Evolutionary conservation across 2,797 vertebrate species (phyloP), one percentile per base, ranked within the genome.

Genomic region (Tadarida brasiliensis): DNA sequence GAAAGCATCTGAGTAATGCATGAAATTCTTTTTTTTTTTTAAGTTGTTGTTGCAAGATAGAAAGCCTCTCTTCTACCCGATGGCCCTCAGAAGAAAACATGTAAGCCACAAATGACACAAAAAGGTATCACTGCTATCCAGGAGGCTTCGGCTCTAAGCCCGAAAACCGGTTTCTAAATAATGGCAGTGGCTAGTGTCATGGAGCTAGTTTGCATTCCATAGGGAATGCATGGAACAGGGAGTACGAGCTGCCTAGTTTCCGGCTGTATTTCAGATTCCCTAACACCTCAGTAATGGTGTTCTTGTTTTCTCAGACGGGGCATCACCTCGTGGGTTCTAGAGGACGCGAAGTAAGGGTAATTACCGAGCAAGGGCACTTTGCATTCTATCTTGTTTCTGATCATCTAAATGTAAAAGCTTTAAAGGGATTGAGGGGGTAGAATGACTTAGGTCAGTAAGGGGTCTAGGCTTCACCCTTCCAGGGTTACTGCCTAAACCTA

Each of bases 131-230:
- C 35, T 35, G 33, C 12, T 7, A 4, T 77, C 44, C 44, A 11
- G 19, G n/a, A 74, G 15, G 12, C 44, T 92, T 83, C 47, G 57
- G 39, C 5, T 71, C 0, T 56, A 71, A 39, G 15, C 78, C 24
- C 77, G 59, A 86, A 94, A 94, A 71, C 5, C 3, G 54, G 3
- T 35, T 90, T 94, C 80, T 89, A 81, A 80, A 83, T 59, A 78
- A 83, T 17, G 20, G 20, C 30, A 57, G 5, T 74, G 76, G 17
- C 30, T 63, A 2, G 19, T 35, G 12, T 82, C 56, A 89, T 78
- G 17, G 57, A 85, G 9, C 15, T 63, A 33, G 33, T 56, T 73
- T 73, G 49, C 2, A 65, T 67, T 73, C 78, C 39, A 49, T 1
- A 78, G 57, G 39, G 22, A 24, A 82, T 14, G 10, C 5, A 24